Conservation (phyloP, 2,113 vertebrate genomes). For the Muntiacus reevesi region DNA sequence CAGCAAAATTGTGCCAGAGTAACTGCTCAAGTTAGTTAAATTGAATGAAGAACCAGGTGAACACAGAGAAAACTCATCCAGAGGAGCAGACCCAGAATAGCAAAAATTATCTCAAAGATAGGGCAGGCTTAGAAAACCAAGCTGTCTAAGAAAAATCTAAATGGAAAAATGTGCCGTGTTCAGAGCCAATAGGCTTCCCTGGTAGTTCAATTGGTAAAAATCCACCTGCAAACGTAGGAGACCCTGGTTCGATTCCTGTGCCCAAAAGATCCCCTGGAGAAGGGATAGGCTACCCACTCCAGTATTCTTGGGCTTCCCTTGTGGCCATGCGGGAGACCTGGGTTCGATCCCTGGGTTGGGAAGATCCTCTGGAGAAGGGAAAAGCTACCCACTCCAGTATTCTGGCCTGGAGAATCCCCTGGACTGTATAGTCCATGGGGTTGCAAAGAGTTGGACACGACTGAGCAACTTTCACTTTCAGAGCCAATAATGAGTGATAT, state of each 20-base stretch:
- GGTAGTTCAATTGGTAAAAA: not conserved
- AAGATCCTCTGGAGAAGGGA: not conserved
- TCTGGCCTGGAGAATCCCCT: not conserved
- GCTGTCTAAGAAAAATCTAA: not conserved
- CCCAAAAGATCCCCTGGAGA: not conserved
- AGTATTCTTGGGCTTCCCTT: not conserved
- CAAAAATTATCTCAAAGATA: not conserved
- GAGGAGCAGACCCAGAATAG: not conserved
- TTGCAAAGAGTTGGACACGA: not conserved
- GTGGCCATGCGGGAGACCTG: not conserved
- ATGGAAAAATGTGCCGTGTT: not conserved
- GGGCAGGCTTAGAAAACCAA: not conserved
- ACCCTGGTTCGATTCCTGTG: accelerated
- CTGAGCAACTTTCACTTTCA: not conserved
- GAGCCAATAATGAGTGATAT: accelerated
- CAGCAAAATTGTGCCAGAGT: not conserved
- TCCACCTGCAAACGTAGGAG: not conserved
- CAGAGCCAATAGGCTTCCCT: not conserved
- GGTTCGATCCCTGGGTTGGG: not conserved
- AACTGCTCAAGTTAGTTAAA: not conserved
- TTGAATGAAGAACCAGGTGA: not conserved
- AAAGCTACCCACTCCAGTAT: not conserved
- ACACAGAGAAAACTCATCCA: not conserved
- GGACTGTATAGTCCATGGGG: not conserved
- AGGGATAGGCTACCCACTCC: not conserved